These are phyloP conservation scores for Poeciliopsis presidionis DNA, from an alignment of 2,797 vertebrate species.

Conservation along the genomic window DNA sequence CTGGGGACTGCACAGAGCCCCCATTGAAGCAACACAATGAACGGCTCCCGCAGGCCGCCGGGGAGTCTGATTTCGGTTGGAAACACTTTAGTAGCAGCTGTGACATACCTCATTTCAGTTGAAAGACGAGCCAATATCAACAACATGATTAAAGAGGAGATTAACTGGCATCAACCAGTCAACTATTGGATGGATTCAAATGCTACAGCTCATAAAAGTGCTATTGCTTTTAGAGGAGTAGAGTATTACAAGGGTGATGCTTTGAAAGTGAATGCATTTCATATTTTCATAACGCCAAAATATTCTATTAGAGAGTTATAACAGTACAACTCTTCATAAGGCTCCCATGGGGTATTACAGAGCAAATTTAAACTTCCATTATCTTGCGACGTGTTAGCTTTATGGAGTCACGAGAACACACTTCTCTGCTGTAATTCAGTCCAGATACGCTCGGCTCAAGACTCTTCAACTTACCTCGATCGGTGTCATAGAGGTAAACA, in stretches of 20 bases:
- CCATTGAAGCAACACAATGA: slow-evolving; percentile 58
- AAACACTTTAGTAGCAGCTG: slow-evolving; percentile 61
- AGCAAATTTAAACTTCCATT: slow-evolving; percentile 41
- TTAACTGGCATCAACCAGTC: slow-evolving; percentile 64
- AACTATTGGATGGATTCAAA: slow-evolving; percentile 50
- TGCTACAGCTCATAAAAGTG: slow-evolving; percentile 57
- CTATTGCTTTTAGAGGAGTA: slow-evolving; percentile 46
- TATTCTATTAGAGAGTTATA: slow-evolving; percentile 52
- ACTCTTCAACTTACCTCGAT: slow-evolving; percentile 88
- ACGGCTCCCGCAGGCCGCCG: slow-evolving; percentile 46
- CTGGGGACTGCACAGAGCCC: slow-evolving; percentile 48
- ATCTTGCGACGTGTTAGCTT: slow-evolving; percentile 31
- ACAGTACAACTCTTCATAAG: slow-evolving; percentile 44
- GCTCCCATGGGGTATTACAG: slow-evolving; percentile 44
- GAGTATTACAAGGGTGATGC: slow-evolving; percentile 61
- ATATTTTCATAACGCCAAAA: slow-evolving; percentile 52
- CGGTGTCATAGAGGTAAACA: slow-evolving; percentile 98
- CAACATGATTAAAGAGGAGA: slow-evolving; percentile 73
- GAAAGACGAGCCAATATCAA: slow-evolving; percentile 71
- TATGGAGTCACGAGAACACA: slow-evolving; percentile 29
- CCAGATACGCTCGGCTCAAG: slow-evolving; percentile 5
- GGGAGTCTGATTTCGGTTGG: slow-evolving; percentile 44
- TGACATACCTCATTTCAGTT: slow-evolving; percentile 72
- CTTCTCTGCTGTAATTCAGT: slow-evolving; percentile 40
- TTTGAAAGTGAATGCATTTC: slow-evolving; percentile 48